Base-by-base conservation (phyloP, 1,140 invertebrate genomes). In the Pectinophora gossypiella region DNA sequence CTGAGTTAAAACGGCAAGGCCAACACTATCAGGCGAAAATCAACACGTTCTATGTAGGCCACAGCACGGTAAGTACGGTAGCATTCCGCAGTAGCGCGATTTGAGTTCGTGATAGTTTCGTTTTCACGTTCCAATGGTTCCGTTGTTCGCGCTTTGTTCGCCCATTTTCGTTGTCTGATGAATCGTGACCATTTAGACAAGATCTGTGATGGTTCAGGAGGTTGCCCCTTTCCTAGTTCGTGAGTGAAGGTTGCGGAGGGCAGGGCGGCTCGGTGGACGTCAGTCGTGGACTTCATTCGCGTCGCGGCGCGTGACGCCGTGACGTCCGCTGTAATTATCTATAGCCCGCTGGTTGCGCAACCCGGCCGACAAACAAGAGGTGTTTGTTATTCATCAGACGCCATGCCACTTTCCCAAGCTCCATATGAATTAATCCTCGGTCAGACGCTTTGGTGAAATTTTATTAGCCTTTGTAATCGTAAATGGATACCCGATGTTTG, bases 21-120 rank as follows among this genome's bases (percentile, higher is more conserved):
- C 73, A 76, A 56, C 70, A 68, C 60, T 86, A 84, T 83, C 80
- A 67, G 73, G 71, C 72, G 71, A 80, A 86, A 84, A 86, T 86
- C 80, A 70, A 79, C 80, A 78, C 71, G 76, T 79, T 79, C 73
- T 79, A 82, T 82, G 71, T 79, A 75, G 72, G 80, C 68, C 80
- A 80, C 64, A 57, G 59, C 64, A 62, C 66, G 64, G 68, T 66
- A 50, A 61, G 68, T 67, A 61, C 60, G 63, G 68, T 67, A 79
- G 64, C 56, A 84, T 84, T 79, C 80, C 76, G 76, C 75, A 74
- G 82, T 81, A 77, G 74, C 68, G 65, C 63, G 72, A 83, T 82
- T 82, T 79, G 73, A 61, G 62, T 69, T 72, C 76, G 71, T 69
- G 78, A 84, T 86, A 84, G 76, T 82, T 84, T 80, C 70, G 63